Evolutionary conservation across 2,797 vertebrate species (phyloP), one percentile per base, ranked within the genome.

Genomic region (Acestrorhynchus altus): DNA sequence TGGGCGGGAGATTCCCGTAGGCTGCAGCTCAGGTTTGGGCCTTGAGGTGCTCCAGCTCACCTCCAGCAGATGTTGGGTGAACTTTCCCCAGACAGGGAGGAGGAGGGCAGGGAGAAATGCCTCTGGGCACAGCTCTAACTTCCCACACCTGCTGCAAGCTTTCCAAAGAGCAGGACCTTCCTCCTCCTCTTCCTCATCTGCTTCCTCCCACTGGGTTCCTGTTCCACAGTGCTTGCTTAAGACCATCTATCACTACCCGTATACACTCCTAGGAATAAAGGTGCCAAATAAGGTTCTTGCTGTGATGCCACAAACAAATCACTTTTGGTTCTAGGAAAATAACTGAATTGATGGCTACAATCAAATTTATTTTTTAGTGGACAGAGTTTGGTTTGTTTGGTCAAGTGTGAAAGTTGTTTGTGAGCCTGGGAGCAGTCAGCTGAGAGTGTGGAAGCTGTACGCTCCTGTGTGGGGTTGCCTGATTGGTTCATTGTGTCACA

Each of bases 1-100:
- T 49, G 74, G 54, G 52, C n/a, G 9, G 13, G 22, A 4, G 22
- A 44, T 18, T 47, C 74, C 52, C 22, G 24, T 35, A 42, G 63
- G 64, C 51, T 57, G 51, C 64, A 8, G 68, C 49, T 49, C 56
- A 73, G 63, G 51, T 69, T 12, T 47, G 66, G 64, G 63, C 35
- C 51, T 65, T 65, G 16, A 1, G 9, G 65, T n/a, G 10, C 66
- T 63, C 35, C 47, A 16, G 52, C 57, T 74, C 70, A 57, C 78
- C 78, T 60, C 1, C 26, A 85, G 80, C 83, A 84, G 81, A 71
- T 86, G 79, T 57, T 74, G 81, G 76, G 69, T 78, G 79, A 83
- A 83, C 77, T 86, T 71, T 76, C 84, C 78, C 83, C 72, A 66
- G 80, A 78, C 71, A 31, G 77, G 71, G 57, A 73, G 61, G 72